phyloP scores from a whole-genome alignment of 2,113 vertebrate genomes.

The Tenebrosternarchus preto region DNA sequence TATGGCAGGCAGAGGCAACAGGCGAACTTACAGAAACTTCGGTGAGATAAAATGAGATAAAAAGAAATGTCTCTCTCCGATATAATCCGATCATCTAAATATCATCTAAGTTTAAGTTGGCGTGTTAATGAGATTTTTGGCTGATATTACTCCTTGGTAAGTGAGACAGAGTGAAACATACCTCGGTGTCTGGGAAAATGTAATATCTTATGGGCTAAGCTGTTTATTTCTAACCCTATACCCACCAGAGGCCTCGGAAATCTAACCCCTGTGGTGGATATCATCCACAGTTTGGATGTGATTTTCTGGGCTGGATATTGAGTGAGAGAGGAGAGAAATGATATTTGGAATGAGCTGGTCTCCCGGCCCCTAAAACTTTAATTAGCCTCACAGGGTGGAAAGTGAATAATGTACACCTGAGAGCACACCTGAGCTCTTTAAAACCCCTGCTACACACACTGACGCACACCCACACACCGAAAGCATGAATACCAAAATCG shows the following conservation, averaged over 20 bases:
- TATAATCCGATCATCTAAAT: conserved; percentile 53
- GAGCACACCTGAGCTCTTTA: conserved; percentile 56
- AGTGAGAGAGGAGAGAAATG: conserved; percentile 50
- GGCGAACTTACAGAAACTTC: conserved; percentile 17
- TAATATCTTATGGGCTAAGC: conserved; percentile 56
- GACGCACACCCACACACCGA: not conserved
- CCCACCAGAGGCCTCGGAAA: conserved; percentile 50
- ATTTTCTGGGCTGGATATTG: conserved; percentile 51
- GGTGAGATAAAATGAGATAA: conserved; percentile 37
- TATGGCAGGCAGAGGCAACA: conserved; percentile 1
- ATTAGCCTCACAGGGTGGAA: conserved; percentile 61
- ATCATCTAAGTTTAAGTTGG: conserved; percentile 45
- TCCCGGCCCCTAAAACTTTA: conserved; percentile 58
- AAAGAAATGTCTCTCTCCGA: conserved; percentile 39
- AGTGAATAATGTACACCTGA: conserved; percentile 71
- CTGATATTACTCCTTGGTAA: conserved; percentile 48
- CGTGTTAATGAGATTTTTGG: conserved; percentile 49
- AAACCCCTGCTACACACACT: conserved; percentile 33
- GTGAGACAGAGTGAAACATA: conserved; percentile 35
- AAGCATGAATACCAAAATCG: conserved; percentile 26
- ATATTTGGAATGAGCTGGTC: conserved; percentile 51
- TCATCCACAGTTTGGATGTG: conserved; percentile 47
- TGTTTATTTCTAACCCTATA: conserved; percentile 63
- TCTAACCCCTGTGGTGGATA: conserved; percentile 50
- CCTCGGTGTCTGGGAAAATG: conserved; percentile 58